Evolutionary conservation across 2,888 invertebrate species (phyloP), one percentile per base, ranked within the genome.

Genomic region (Epicampocera succincta): DNA sequence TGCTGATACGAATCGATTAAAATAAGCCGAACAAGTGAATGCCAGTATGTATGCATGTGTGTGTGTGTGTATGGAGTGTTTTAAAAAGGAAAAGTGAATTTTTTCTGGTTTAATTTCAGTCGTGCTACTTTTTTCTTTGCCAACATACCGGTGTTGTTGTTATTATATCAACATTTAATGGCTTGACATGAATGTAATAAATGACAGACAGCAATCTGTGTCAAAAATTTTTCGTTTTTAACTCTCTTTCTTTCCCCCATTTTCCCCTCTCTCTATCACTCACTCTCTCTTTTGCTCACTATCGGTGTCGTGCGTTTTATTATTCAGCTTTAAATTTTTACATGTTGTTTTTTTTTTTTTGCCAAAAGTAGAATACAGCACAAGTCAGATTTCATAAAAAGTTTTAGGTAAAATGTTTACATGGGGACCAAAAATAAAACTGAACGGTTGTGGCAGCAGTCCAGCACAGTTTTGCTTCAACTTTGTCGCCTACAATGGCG

Each of bases 151-250:
- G 4, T 29, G 42, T 72, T 42, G 19, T 56, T 13, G 9, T 33
- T 2, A 33, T 33, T 25, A 15, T 74, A 19, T 12, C 40, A 66
- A 65, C 58, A 52, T 58, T 72, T 60, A 72, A 66, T 72, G 60
- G 29, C 52, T 61, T 60, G 44, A 52, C 40, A 81, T 81, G 73
- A 56, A 77, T 77, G 77, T 74, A 78, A 78, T 82, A 74, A 82
- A 82, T 74, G 82, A 74, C 82, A 73, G 44, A 78, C 69, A 77
- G 65, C 69, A 82, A 82, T 74, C 73, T 82, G 82, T 82, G 82
- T 78, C 73, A 82, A 71, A 81, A 46, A 72, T 54, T 46, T 52
- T 65, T 52, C 58, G 61, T 42, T 46, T 60, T 50, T 25, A 50
- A 29, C 63, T 74, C 40, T 42, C 60, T 33, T 25, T 25, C 5